Percentiles rank a stretch among this genome's conserved stretches.
These are phyloP conservation scores for Stegodyphus dumicola DNA, from an alignment of 1,140 invertebrate genomes.

Conservation along the genomic window DNA sequence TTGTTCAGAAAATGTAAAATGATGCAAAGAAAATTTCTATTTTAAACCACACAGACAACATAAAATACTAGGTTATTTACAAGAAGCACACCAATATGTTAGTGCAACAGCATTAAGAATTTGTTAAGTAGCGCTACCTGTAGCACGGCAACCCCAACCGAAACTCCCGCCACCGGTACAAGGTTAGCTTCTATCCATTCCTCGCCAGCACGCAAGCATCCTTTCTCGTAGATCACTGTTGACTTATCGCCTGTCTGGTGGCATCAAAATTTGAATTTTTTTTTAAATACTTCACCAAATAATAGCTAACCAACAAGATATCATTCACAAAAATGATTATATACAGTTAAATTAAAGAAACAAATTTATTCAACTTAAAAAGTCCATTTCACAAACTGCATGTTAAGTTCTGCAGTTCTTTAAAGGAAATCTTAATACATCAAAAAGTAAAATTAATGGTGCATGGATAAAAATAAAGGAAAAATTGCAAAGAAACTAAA, in stretches of 20 bases:
- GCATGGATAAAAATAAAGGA: too few relatives aligned
- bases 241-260: slow-evolving; percentile 75
- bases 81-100: slow-evolving; percentile 10
- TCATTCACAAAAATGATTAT: too few relatives aligned
- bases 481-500: too few relatives aligned
- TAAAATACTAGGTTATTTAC: neutral
- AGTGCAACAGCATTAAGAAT: slow-evolving; percentile 21
- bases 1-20: too few relatives aligned
- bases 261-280: slow-evolving; percentile 4
- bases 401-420: too few relatives aligned
- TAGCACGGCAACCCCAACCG: slow-evolving; percentile 83
- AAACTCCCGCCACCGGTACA: slow-evolving; percentile 84
- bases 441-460: too few relatives aligned
- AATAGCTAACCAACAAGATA: neutral
- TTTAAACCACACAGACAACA: too few relatives aligned
- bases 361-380: too few relatives aligned
- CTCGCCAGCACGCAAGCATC: slow-evolving; percentile 91
- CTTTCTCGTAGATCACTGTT: slow-evolving; percentile 85
- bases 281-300: neutral
- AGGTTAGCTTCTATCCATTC: slow-evolving; percentile 94
- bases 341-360: too few relatives aligned
- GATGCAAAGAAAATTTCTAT: too few relatives aligned
- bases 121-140: slow-evolving; percentile 76
- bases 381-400: too few relatives aligned
- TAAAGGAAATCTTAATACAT: too few relatives aligned